phyloP scores from a whole-genome alignment of 2,113 vertebrate genomes.

The Lanius ludovicianus region DNA sequence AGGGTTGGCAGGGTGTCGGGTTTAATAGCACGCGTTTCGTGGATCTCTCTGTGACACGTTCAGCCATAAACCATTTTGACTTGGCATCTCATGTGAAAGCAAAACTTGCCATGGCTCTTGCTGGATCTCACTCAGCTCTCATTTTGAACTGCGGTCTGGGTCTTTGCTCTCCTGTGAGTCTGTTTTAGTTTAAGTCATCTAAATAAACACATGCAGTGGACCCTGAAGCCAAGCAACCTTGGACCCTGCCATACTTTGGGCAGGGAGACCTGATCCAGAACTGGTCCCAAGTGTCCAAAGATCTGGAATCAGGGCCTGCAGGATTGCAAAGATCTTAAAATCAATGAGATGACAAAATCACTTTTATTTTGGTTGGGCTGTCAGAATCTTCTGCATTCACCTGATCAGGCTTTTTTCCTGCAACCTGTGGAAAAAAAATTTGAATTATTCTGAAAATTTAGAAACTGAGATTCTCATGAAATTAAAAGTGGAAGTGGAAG shows the following conservation, averaged over 20 bases:
- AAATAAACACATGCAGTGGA: neutral
- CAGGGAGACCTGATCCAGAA: neutral
- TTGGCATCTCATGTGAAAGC: neutral
- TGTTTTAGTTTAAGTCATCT: neutral
- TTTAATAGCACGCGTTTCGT: neutral
- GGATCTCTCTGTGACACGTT: neutral
- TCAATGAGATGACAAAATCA: neutral
- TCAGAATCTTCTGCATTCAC: neutral
- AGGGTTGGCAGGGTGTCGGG: neutral
- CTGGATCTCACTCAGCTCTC: neutral
- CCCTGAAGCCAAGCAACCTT: neutral
- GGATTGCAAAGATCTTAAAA: neutral
- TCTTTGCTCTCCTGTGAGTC: neutral
- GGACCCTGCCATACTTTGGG: neutral
- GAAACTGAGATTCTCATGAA: neutral
- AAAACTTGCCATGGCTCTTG: neutral
- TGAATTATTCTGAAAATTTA: neutral
- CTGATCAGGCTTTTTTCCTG: neutral
- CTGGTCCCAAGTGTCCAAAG: neutral
- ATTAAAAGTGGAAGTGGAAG: neutral
- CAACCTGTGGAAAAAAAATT: neutral
- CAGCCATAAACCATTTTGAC: neutral
- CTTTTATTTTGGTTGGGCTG: neutral
- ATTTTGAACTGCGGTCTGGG: neutral
- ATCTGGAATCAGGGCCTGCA: neutral